Evolutionary conservation across 30 jellyfish, hydroid and myxozoan species (phyloP), one percentile per base, ranked within the genome.

Genomic region (Cassiopea xamachana): DNA sequence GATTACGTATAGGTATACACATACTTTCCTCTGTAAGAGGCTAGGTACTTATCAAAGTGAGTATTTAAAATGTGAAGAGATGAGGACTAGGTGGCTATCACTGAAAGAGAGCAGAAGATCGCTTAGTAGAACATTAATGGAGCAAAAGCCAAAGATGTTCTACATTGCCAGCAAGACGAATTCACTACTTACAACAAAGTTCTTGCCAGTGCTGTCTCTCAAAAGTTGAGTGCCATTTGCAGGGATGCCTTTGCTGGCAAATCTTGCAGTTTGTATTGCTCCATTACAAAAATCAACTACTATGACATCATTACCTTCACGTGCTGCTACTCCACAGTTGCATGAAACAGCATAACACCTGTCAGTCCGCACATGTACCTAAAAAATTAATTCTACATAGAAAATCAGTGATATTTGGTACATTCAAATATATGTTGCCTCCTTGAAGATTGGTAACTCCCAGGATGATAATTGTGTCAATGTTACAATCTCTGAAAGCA

Each of bases 241-340:
- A 43, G 93, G 93, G 27, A 48, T 60, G 14, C 48, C 47, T 44
- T 19, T 73, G 74, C 85, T 61, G 2, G 93, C 85, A 64, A 86
- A 86, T 61, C 81, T n/a, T 1, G 83, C 93, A n/a, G 89, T 60
- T 1, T 87, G 93, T 48, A 86, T 60, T 12, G 81, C 88, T n/a
- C 64, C 93, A 2, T 87, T 78, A 64, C 93, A 86, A 82, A 86
- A 73, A 68, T 86, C 93, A 14, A 86, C 88, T 39, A 86, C 88
- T 47, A 73, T 73, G 72, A 75, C 88, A 69, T 86, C 93, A 74
- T 86, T 77, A 48, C 89, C 89, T 73, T 86, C 93, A 17, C 93
- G 59, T 6, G 83, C 93, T 6, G 93, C 93, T 27, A 86, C 68
- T 19, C 93, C 93, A 67, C 93, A 86, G 82, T 86, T 86, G 71